These are phyloP conservation scores for Spicauda simplicius DNA, from an alignment of 2,888 invertebrate genomes.

Conservation along the genomic window DNA sequence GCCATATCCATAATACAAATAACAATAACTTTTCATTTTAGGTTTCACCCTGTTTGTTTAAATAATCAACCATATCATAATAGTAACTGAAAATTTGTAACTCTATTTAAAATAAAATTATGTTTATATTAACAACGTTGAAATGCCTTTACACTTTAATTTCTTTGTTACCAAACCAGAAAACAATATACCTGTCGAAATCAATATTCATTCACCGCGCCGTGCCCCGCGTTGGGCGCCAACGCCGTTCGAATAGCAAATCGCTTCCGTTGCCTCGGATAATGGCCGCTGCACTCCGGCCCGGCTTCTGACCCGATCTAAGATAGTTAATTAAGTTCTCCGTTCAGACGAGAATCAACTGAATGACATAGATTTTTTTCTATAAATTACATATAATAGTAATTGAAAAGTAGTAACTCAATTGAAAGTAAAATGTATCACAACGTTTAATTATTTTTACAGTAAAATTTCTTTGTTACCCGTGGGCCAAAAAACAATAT, in stretches of 20 bases:
- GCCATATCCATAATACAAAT: too few species aligned
- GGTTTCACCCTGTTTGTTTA: too few species aligned
- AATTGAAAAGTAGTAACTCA: too few species aligned
- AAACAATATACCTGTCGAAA: background rate
- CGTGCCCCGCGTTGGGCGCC: slow-evolving; percentile 12
- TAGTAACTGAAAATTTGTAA: too few species aligned
- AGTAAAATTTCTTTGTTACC: background rate
- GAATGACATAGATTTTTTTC: too few species aligned
- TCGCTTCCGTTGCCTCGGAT: slow-evolving; percentile 14
- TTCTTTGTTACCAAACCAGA: background rate
- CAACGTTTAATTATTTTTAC: background rate
- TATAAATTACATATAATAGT: too few species aligned
- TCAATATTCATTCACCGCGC: background rate
- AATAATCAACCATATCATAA: too few species aligned
- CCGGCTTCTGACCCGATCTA: background rate
- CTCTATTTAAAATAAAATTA: too few species aligned
- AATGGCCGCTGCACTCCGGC: slow-evolving; percentile 17
- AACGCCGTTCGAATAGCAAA: slow-evolving; percentile 8
- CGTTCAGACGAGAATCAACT: background rate
- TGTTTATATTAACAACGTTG: background rate
- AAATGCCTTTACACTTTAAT: background rate
- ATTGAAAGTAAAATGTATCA: too few species aligned
- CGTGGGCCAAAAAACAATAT: background rate
- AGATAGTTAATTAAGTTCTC: background rate
- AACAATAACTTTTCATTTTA: too few species aligned